Evolutionary conservation across 2,113 vertebrate species (phyloP), one percentile per base, ranked within the genome.

Genomic region (Apaloderma vittatum): DNA sequence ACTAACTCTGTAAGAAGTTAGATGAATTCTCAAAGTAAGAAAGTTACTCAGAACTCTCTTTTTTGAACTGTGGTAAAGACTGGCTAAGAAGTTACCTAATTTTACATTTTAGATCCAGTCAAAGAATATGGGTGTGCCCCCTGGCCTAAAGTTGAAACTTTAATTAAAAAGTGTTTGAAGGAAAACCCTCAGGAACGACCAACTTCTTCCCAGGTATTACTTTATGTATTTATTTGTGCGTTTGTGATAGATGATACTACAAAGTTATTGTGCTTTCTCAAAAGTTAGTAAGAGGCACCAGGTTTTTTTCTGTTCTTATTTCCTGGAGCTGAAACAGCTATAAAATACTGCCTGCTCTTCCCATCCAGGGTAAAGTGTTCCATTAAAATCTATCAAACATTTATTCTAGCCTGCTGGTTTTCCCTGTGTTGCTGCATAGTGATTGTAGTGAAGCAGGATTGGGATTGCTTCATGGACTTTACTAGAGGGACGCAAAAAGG

Each of bases 141-240:
- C 0, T 99, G 99, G 99, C 99, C 99, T 21, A 87, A 98, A 93
- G 98, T 99, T 94, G 99, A 99, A 96, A 97, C 95, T 34, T 98
- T 99, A 97, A 99, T 99, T 98, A 99, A 97, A 94, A 98, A 99
- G 18, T 99, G 99, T 97, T 96, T 99, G 97, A 99, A 97, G 94
- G 98, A 99, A 96, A 99, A 98, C 72, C 99, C 99, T 71, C 99
- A 99, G 95, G 98, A 98, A 62, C 98, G 99, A 82, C 99, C 99
- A 86, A 99, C 99, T 12, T 99, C 99, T 96, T 98, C 98, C 34
- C 98, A 99, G 99, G 99, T 99, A 98, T 54, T 61, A 34, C n/a
- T 61, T 57, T 17, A 15, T 76, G 22, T 76, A 40, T 59, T 93
- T 91, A 36, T 86, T 70, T 54, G 29, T 51, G 21, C 76, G 83